phyloP scores from a whole-genome alignment of 2,888 invertebrate genomes.

The Apamea sordens region DNA sequence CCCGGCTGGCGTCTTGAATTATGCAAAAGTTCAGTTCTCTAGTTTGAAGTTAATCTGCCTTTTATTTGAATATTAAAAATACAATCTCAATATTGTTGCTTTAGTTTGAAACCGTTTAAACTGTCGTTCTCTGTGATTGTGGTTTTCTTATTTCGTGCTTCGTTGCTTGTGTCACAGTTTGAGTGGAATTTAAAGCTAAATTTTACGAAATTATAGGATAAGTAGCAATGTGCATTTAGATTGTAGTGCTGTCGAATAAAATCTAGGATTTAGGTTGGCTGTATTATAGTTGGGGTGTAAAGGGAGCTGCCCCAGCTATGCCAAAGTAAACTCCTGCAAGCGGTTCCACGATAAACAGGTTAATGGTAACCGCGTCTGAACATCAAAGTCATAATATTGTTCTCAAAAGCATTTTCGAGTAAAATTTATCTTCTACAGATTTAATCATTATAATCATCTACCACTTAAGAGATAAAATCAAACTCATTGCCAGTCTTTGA shows the following conservation, averaged over 20 bases:
- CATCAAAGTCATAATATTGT: background rate
- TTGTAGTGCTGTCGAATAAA: conserved; percentile 12
- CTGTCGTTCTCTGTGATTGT: conserved; percentile 36
- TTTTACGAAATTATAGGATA: conserved; percentile 25
- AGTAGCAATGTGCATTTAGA: conserved; percentile 28
- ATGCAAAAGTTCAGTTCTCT: conserved; percentile 65
- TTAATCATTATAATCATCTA: background rate
- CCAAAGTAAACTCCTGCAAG: background rate
- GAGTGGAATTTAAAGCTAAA: conserved; percentile 32
- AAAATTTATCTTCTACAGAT: background rate
- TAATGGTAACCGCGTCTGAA: background rate
- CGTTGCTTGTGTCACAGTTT: conserved; percentile 36
- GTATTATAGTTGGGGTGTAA: background rate
- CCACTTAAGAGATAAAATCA: background rate
- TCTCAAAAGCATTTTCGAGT: background rate
- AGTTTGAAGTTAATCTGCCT: conserved; percentile 63
- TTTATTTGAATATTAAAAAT: conserved; percentile 70
- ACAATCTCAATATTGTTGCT: conserved; percentile 65
- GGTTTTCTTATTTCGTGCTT: conserved; percentile 59
- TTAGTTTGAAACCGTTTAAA: conserved; percentile 55
- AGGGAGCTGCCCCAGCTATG: background rate
- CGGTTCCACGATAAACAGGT: background rate
- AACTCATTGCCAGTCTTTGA: background rate
- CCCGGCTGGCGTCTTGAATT: conserved; percentile 62
- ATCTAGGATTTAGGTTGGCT: conserved; percentile 21